Evolutionary conservation across 1,140 invertebrate species (phyloP).

Genomic region (Nasonia giraulti): DNA sequence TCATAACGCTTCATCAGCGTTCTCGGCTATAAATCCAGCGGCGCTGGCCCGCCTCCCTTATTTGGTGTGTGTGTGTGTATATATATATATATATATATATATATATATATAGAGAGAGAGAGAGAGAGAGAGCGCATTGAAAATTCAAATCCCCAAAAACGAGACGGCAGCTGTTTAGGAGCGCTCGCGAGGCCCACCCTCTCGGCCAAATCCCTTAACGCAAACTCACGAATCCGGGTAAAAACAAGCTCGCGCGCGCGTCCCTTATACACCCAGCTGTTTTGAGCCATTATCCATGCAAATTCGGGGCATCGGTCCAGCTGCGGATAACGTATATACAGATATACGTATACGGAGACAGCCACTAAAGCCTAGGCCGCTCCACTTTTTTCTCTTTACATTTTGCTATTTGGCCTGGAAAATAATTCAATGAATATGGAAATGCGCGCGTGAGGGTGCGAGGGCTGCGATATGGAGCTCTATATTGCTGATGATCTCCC

Average conservation of each 20-base stretch:
- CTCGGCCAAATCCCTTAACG: conserved; percentile 12
- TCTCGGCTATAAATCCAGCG: neutral
- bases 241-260: neutral
- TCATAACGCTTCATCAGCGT: conserved; percentile 22
- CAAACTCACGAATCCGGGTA: neutral
- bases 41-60: neutral
- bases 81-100: neutral
- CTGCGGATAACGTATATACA: conserved; percentile 20
- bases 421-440: conserved; percentile 30
- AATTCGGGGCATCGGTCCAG: conserved; percentile 15
- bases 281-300: conserved; percentile 44
- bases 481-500: neutral
- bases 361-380: neutral
- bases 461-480: neutral
- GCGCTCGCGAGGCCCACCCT: neutral
- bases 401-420: neutral
- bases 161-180: conserved; percentile 34
- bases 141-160: conserved; percentile 46
- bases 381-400: neutral
- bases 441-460: neutral
- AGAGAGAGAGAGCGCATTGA: neutral
- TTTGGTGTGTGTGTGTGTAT: no score
- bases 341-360: neutral
- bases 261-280: conserved; percentile 23
- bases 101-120: neutral